Base-by-base conservation (phyloP, 2,888 invertebrate genomes). In the Scaptomyza cyrtandrae region DNA sequence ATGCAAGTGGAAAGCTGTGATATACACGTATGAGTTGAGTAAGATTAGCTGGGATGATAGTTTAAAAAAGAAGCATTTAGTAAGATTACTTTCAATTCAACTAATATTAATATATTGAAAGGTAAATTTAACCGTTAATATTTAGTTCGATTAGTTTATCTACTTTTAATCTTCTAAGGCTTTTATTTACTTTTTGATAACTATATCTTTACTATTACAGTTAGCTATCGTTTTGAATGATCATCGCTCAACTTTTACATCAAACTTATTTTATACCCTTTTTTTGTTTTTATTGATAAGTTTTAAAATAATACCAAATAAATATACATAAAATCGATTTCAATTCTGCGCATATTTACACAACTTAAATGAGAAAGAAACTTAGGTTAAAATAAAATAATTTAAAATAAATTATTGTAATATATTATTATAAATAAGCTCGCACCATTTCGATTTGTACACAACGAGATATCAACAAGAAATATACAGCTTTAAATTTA, bases 401-500 rank as follows among this genome's bases (percentile, higher is more conserved):
- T 71, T 58, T 54, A 31, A 39, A 37, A 48, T 53, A 46, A 41
- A 46, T 44, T 39, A 39, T 35, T 35, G 13, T 35, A 44, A 44
- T 33, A 50, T 54, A 10, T 49, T 54, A 10, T 49, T 60, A 59
- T 27, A 46, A 52, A 27, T 60, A 53, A 63, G 45, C 79, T 74
- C 80, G 86, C 87, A 87, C 81, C 75, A 68, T 80, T 74, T 76
- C 57, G 71, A 85, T 83, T 54, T 83, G 61, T 81, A 76, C 78
- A 80, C 59, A 60, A 61, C 27, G 50, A 53, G 50, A 50, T 35
- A 44, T 43, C 59, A 73, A 73, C 73, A 62, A 72, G 5, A 53
- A 71, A 70, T 70, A 57, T 69, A 70, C 63, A 71, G 24, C 3
- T 53, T 35, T 39, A 70, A 56, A 5, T 24, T 72, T 52, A 29